Base-by-base conservation (phyloP, 2,797 vertebrate species). In the Sebastes steindachneri region DNA sequence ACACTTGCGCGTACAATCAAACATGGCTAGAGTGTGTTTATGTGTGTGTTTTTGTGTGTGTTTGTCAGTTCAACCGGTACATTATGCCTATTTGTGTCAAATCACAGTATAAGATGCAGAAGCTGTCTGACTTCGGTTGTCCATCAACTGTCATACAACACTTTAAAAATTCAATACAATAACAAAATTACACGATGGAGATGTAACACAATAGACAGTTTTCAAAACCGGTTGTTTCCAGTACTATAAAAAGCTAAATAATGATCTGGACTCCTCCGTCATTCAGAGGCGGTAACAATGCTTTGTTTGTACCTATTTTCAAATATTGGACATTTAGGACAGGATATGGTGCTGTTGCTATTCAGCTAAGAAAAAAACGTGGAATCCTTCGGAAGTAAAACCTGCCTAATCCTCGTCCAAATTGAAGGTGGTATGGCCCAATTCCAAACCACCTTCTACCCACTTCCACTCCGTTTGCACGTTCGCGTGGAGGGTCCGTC, bases 1-100 rank as follows among this genome's bases (percentile, higher is more conserved):
- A 37, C 15, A 7, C 29, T 26, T 54, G 33, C 14, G 9, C 2
- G 5, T 62, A 14, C 68, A 71, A 25, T 84, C 77, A 75, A 28
- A 68, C 45, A 60, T 57, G 14, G 29, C 71, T 51, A 12, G 9
- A 28, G 75, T 55, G 65, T 76, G 26, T 80, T 14, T 68, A 4
- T 75, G 48, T 37, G 37, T 78, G 59, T 41, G 67, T 79, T 26
- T 66, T 53, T 68, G 28, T 51, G 31, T 66, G 45, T 26, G 15
- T 26, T 26, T 66, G 7, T 1, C 23, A 26, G 41, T 73, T 60
- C 31, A 58, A 9, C 25, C 2, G 2, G 5, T 31, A 9, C 9
- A 23, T 45, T 48, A 3, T 65, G 31, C 5, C 37, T 28, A 2
- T 48, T 23, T 64, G 66, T 77, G 73, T 74, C 8, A 45, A 45